These are phyloP conservation scores for Nycteola revayana DNA, from an alignment of 2,888 invertebrate genomes.

Conservation along the genomic window DNA sequence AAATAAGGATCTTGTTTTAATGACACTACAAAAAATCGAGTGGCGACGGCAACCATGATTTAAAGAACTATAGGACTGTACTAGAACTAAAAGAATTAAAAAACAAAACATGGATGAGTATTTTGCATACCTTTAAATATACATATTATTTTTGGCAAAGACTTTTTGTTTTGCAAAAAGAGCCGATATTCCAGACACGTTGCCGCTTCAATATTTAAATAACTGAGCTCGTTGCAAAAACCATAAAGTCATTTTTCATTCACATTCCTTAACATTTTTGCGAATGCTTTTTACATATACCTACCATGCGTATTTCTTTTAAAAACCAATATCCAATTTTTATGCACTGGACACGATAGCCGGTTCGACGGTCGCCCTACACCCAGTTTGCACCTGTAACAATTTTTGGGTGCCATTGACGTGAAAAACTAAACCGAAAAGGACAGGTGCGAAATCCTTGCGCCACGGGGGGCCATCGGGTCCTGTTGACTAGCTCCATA, in stretches of 20 bases:
- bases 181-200: too few relatives aligned
- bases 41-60: conserved; percentile 33
- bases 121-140: too few relatives aligned
- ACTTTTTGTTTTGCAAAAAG: too few relatives aligned
- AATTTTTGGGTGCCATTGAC: conserved; percentile 58
- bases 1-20: conserved; percentile 52
- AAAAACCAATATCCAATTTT: conserved; percentile 8
- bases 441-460: conserved; percentile 75
- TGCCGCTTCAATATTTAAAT: too few relatives aligned
- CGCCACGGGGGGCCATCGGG: conserved; percentile 67
- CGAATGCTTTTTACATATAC: too few relatives aligned
- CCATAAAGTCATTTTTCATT: too few relatives aligned
- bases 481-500: conserved; percentile 67
- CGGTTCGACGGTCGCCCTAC: conserved; percentile 35
- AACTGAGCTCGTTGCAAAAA: too few relatives aligned
- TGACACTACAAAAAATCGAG: conserved; percentile 34
- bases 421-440: conserved; percentile 64
- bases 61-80: not conserved
- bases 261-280: too few relatives aligned
- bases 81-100: too few relatives aligned
- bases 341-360: conserved; percentile 16
- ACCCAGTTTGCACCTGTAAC: conserved; percentile 65
- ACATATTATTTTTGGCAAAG: too few relatives aligned
- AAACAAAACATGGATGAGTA: too few relatives aligned
- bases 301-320: not conserved